Conservation (phyloP, 37 sponge, comb jelly and placozoan species). For the Halisarca cf. caerulea region DNA sequence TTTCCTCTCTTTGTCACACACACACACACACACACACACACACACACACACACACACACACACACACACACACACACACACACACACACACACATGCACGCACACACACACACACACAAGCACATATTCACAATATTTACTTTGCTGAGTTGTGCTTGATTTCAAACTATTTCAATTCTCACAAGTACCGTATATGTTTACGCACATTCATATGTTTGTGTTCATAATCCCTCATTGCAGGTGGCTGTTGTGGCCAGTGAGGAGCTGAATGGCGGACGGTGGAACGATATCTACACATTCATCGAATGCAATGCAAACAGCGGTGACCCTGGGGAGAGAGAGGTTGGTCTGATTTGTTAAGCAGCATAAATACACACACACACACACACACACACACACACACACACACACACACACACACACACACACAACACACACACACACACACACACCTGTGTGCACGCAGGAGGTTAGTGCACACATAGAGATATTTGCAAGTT, state of each 20-base stretch:
- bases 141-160: too few relatives aligned
- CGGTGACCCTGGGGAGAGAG: constrained; percentile 53
- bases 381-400: too few relatives aligned
- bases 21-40: constrained; percentile 50
- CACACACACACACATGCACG: constrained; percentile 26
- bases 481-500: too few relatives aligned
- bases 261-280: constrained; percentile 57
- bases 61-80: constrained; percentile 43
- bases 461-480: background rate
- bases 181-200: too few relatives aligned
- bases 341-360: too few relatives aligned
- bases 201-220: too few relatives aligned
- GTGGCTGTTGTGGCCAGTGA: constrained; percentile 73
- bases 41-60: constrained; percentile 49
- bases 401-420: too few relatives aligned
- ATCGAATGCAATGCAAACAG: constrained; percentile 56
- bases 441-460: background rate
- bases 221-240: too few relatives aligned
- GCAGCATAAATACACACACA: too few relatives aligned
- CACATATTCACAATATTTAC: background rate
- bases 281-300: constrained; percentile 68
- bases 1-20: constrained; percentile 28
- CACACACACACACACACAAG: constrained; percentile 1
- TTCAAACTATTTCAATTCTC: too few relatives aligned
- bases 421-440: too few relatives aligned